Evolutionary conservation across 2,797 vertebrate species (phyloP).

Genomic region (Intellagama lesueurii): DNA sequence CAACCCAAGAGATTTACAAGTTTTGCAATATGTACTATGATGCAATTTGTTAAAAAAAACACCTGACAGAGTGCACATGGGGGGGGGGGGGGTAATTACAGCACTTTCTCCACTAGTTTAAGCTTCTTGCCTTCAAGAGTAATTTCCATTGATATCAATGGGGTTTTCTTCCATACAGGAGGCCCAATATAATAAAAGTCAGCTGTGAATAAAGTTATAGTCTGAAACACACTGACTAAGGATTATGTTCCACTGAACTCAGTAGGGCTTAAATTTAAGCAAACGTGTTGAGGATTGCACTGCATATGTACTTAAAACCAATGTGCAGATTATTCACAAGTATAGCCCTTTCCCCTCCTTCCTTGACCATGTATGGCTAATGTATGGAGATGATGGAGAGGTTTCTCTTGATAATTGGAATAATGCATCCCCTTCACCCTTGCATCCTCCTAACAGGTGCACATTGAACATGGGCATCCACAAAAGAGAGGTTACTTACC

Average conservation of each 20-base stretch:
- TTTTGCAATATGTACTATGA: conserved; percentile 55
- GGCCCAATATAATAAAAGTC: neutral
- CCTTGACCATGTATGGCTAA: neutral
- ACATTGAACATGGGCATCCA: neutral
- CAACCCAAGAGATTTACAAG: conserved; percentile 18
- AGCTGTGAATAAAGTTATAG: neutral
- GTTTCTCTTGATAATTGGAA: neutral
- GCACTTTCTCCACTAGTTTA: neutral
- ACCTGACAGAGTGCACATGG: conserved; percentile 27
- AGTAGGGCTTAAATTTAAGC: neutral
- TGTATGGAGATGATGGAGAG: neutral
- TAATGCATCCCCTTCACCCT: too few relatives aligned
- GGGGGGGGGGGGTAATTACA: conserved; percentile 16
- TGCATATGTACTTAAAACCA: too few relatives aligned
- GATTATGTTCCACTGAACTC: too few relatives aligned
- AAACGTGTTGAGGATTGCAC: neutral
- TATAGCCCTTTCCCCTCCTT: neutral
- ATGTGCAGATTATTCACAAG: too few relatives aligned
- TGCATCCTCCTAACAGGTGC: neutral
- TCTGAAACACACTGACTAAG: neutral
- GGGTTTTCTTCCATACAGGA: neutral
- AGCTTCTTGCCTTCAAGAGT: neutral
- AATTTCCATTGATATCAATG: neutral
- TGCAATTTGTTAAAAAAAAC: conserved; percentile 57
- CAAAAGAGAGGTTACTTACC: too few relatives aligned